Percentiles rank a stretch among this genome's conserved stretches.
These are phyloP conservation scores for Aramus guarauna DNA, from an alignment of 2,113 vertebrate genomes.

Conservation along the genomic window DNA sequence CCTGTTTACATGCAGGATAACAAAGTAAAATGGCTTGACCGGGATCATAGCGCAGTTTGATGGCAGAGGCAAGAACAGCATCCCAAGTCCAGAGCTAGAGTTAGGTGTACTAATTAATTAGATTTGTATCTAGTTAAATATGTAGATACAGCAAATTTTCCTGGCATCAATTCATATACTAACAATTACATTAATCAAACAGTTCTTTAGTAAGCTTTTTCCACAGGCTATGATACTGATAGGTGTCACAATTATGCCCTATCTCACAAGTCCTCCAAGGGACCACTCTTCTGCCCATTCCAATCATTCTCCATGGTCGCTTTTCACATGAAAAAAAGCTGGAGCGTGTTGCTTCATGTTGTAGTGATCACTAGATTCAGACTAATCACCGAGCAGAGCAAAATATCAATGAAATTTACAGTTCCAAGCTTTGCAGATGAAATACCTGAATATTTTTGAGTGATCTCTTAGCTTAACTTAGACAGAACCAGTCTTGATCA, in stretches of 20 bases:
- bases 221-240: not conserved
- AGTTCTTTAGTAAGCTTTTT: not conserved
- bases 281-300: not conserved
- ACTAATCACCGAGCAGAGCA: not conserved
- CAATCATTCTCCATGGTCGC: not conserved
- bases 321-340: not conserved
- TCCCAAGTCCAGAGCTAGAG: not conserved
- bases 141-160: not conserved
- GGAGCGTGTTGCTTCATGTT: not conserved
- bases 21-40: not conserved
- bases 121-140: not conserved
- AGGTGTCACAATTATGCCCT: no score
- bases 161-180: not conserved
- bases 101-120: not conserved
- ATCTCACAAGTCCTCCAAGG: not conserved
- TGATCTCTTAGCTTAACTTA: not conserved
- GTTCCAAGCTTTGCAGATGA: not conserved
- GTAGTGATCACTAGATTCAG: not conserved
- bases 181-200: not conserved
- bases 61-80: not conserved
- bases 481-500: not conserved
- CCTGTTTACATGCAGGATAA: not conserved
- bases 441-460: not conserved
- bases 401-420: not conserved
- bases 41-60: not conserved